Percentiles rank a stretch among this genome's conserved stretches.
Conservation (phyloP, 2,888 invertebrate genomes). For the Allygus modestus region DNA sequence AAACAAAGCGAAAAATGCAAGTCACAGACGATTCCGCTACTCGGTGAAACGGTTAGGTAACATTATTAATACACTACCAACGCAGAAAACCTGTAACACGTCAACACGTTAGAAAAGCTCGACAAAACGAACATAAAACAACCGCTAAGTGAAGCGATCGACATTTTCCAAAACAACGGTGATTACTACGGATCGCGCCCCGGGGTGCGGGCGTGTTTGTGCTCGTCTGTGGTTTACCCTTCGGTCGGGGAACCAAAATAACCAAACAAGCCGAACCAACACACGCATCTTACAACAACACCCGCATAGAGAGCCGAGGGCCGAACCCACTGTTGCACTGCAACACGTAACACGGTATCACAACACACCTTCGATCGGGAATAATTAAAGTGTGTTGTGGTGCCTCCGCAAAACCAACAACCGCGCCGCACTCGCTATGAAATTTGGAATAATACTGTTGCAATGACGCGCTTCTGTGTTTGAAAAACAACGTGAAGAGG, state of each 20-base stretch:
- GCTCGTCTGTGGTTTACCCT: constrained; percentile 8
- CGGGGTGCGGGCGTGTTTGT: not conserved
- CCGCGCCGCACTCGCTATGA: not conserved
- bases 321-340: not conserved
- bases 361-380: not conserved
- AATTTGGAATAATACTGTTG: too few relatives aligned
- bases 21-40: too few relatives aligned
- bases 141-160: not conserved
- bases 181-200: not conserved
- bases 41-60: too few relatives aligned
- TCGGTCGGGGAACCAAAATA: constrained; percentile 10
- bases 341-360: not conserved
- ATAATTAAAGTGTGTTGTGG: not conserved
- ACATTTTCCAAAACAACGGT: constrained; percentile 9
- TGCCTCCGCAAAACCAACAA: not conserved
- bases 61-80: too few relatives aligned
- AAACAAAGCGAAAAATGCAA: too few relatives aligned
- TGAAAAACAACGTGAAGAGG: too few relatives aligned
- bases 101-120: not conserved
- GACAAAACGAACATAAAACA: not conserved
- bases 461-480: too few relatives aligned
- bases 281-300: constrained; percentile 31
- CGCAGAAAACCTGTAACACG: too few relatives aligned
- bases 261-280: constrained; percentile 26
- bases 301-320: not conserved